Percentiles rank a stretch among this genome's conserved stretches.
Evolutionary conservation across 1,140 invertebrate genomes (phyloP).

Genomic region (Panulirus ornatus): DNA sequence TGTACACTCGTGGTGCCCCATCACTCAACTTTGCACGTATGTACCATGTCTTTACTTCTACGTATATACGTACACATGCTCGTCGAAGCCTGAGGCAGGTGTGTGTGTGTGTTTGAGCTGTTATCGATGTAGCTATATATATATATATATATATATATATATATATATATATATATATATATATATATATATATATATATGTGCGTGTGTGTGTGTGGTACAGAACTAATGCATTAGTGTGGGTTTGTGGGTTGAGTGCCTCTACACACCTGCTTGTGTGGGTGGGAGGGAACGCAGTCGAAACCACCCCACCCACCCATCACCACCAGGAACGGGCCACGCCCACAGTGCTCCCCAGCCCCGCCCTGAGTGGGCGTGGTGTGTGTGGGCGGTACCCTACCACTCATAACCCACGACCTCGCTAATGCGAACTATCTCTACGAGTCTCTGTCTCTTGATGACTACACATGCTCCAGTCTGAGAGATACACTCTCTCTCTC

Average conservation of each 20-base stretch:
- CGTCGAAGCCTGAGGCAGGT: neutral
- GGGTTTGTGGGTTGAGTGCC: neutral
- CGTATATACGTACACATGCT: no score
- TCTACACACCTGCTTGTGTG: neutral
- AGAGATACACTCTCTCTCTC: neutral
- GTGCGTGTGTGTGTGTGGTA: constrained; percentile 14
- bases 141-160: neutral
- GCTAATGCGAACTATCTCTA: neutral
- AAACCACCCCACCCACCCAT: constrained; percentile 3
- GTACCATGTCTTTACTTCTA: no score
- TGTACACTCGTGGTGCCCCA: no score
- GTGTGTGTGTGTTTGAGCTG: constrained; percentile 29
- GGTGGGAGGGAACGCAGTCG: constrained; percentile 4
- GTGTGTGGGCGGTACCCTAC: constrained; percentile 1
- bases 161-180: neutral
- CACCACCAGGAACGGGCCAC: constrained; percentile 25
- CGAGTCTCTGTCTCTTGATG: neutral
- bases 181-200: neutral
- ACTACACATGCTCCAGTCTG: neutral
- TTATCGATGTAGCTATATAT: neutral
- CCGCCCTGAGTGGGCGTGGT: neutral
- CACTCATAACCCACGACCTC: no score
- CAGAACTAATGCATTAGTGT: neutral
- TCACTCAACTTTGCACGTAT: no score
- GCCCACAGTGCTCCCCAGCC: neutral